These are phyloP conservation scores for Eriocheir sinensis DNA, from an alignment of 1,140 invertebrate genomes.

Conservation along the genomic window DNA sequence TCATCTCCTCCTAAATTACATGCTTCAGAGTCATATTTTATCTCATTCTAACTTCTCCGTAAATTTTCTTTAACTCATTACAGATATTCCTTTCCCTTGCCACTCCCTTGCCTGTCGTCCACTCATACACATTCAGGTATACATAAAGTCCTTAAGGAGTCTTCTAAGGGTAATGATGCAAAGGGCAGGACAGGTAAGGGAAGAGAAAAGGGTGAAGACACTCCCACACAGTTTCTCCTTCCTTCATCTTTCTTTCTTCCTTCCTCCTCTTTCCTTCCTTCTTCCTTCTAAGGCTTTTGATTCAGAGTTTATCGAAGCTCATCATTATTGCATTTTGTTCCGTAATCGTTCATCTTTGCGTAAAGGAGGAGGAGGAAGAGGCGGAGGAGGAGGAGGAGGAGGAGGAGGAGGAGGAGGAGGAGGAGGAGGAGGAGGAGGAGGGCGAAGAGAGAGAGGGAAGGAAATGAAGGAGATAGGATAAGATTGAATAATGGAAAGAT, in stretches of 20 bases:
- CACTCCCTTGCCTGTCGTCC: not conserved
- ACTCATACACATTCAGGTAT: too few relatives aligned
- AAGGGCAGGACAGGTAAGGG: too few relatives aligned
- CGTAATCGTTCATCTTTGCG: not conserved
- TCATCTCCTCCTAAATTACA: not conserved
- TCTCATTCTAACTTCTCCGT: not conserved
- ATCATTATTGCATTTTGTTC: not conserved
- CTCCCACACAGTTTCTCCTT: too few relatives aligned
- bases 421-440: not conserved
- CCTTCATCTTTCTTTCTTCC: not conserved
- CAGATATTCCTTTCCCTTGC: not conserved
- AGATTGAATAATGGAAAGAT: not conserved
- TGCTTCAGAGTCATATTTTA: too few relatives aligned
- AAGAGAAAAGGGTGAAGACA: too few relatives aligned
- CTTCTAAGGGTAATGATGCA: too few relatives aligned
- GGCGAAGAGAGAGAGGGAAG: not conserved
- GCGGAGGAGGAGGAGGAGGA: not conserved
- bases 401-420: not conserved
- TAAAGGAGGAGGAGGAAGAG: not conserved
- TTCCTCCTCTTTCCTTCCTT: not conserved
- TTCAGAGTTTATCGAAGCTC: not conserved
- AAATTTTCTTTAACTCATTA: not conserved
- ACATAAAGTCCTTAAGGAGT: too few relatives aligned
- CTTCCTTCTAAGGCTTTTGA: not conserved
- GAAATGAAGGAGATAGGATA: not conserved